Percentiles rank a stretch among this genome's conserved stretches.
Evolutionary conservation across 2,113 vertebrate species (phyloP).

Genomic region (Ictidomys tridecemlineatus): DNA sequence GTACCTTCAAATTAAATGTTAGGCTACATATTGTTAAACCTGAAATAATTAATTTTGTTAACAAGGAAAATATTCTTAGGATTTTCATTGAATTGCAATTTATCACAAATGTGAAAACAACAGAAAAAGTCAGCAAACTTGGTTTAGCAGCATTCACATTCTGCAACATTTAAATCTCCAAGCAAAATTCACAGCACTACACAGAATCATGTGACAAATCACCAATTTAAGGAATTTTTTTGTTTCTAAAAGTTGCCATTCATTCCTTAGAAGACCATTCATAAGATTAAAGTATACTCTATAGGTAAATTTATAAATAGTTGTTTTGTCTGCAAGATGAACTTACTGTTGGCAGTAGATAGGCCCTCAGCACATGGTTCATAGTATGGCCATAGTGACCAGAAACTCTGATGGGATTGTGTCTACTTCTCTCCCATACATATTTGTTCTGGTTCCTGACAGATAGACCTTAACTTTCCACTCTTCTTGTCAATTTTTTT

Average conservation of each 20-base stretch:
- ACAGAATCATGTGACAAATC: not conserved
- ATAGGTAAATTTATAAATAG: not conserved
- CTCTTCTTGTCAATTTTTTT: not conserved
- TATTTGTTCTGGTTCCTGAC: not conserved
- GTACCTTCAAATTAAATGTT: not conserved
- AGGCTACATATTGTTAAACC: not conserved
- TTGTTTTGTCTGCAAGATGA: not conserved
- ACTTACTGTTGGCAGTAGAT: not conserved
- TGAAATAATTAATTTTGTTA: constrained; percentile 1
- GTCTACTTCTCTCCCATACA: fast-evolving
- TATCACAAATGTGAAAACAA: not conserved
- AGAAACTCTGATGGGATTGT: not conserved
- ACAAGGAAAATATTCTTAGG: not conserved
- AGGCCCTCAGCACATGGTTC: not conserved
- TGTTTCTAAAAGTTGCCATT: not conserved
- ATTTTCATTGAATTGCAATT: not conserved
- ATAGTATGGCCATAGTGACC: not conserved
- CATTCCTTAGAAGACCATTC: not conserved
- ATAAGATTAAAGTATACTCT: not conserved
- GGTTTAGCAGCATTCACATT: not conserved
- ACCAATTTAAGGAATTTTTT: not conserved
- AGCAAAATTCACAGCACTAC: not conserved
- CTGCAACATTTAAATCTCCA: not conserved
- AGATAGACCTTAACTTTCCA: not conserved
- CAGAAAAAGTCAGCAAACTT: constrained; percentile 40